Conservation (phyloP, 2,113 vertebrate genomes). For the Choloepus hoffmanni region DNA sequence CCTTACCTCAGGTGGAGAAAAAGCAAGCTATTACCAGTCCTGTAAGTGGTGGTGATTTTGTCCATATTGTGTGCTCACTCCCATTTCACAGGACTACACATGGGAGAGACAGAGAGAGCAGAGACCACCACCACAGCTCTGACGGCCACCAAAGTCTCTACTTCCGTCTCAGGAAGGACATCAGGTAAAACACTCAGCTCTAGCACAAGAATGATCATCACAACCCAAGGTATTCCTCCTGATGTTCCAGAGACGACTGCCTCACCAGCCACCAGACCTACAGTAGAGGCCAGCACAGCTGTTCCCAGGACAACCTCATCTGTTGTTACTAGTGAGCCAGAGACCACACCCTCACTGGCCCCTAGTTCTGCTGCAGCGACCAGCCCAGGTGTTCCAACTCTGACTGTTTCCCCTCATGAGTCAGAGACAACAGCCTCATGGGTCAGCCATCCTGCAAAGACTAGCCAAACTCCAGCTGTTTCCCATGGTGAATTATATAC, state of each 20-base stretch:
- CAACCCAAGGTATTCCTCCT: background rate
- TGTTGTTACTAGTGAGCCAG: background rate
- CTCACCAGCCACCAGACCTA: background rate
- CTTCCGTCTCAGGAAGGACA: background rate
- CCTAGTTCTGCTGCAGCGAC: background rate
- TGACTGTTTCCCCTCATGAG: background rate
- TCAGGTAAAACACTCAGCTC: background rate
- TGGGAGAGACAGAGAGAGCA: background rate
- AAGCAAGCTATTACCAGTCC: background rate
- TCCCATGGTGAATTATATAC: background rate
- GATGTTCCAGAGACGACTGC: background rate
- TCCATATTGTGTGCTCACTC: background rate
- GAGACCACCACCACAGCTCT: background rate
- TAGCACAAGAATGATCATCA: background rate
- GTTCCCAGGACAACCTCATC: background rate
- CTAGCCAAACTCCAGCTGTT: background rate
- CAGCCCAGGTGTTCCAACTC: background rate
- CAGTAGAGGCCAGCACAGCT: background rate
- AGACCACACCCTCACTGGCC: too few species aligned
- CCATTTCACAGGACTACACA: conserved; percentile 14
- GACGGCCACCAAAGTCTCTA: background rate
- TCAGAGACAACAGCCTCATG: background rate
- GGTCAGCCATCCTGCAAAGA: background rate
- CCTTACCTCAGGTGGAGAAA: background rate
- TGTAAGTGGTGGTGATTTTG: background rate